Base-by-base conservation (phyloP, 2,113 vertebrate genomes). In the Catharus minimus region DNA sequence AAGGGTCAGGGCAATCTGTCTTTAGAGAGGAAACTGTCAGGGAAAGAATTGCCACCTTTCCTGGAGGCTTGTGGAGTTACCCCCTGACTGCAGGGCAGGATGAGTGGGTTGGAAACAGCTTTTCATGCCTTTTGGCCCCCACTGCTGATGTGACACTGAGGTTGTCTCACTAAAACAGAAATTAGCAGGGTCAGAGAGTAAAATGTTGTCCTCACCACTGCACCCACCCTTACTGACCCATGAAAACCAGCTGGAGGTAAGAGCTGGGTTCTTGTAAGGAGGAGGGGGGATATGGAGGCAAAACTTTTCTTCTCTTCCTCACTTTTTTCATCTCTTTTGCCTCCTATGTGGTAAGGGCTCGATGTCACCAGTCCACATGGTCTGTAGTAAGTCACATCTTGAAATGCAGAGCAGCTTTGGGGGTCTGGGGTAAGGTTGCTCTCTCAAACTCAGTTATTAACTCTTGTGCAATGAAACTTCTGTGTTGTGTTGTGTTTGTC, bases 261-360 rank as follows among this genome's bases (percentile, higher is more conserved):
- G 47, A 61, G 53, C 14, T 62, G 20, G 39, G 8, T 24, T 73
- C 74, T 16, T 57, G 8, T 15, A 15, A 66, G 52, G 39, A 7
- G 2, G 6, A 2, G 2, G 2, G 4, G 2, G 2, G 22, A 36
- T 36, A 36, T 14, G 27, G 15, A 23, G 22, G 14, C 32, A 62
- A 72, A 61, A 33, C 10, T 61, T 73, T 43, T 43, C 20, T 69
- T 49, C 49, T 43, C 8, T 76, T 26, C 69, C 65, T 66, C 20
- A 3, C 18, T 8, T 38, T 83, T 91, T 83, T 52, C 1, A 0
- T 12, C 18, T 56, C 19, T 68, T 80, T 67, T 85, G 20, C 39
- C 30, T 78, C 32, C 17, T 53, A 0, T 18, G 32, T 69, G 32
- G 23, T 38, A 27, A 89, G 61, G 47, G 33, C 56, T 73, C 0